Evolutionary conservation across 1,140 invertebrate species (phyloP).

Genomic region (Lepidurus arcticus): DNA sequence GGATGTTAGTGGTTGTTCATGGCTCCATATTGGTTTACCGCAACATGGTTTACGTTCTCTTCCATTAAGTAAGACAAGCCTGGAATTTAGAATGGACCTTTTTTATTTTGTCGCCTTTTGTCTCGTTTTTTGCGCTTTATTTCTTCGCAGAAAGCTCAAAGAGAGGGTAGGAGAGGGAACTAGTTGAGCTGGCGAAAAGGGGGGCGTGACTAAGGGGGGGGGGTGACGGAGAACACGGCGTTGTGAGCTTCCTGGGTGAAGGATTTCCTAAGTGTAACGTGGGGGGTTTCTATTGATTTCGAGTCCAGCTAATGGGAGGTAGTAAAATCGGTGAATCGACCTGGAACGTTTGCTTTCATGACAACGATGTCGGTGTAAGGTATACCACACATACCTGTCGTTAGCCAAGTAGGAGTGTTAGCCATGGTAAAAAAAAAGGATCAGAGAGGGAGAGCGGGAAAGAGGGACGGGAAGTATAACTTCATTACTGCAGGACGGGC

Average conservation of each 20-base stretch:
- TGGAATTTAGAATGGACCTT: too few species aligned
- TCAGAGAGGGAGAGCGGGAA: neutral
- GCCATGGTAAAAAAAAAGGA: neutral
- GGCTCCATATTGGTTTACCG: too few species aligned
- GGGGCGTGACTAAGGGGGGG: neutral
- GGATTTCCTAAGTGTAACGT: neutral
- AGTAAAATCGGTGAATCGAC: neutral
- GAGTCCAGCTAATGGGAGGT: neutral
- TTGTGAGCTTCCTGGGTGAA: neutral
- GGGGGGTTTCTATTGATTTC: neutral
- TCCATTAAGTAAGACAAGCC: too few species aligned
- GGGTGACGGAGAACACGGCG: neutral
- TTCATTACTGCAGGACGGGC: too few species aligned
- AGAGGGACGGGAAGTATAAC: too few species aligned
- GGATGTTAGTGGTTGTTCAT: neutral
- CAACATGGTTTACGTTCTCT: too few species aligned
- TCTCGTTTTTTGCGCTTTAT: too few species aligned
- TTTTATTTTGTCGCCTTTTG: too few species aligned
- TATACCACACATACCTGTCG: neutral
- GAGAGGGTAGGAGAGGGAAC: too few species aligned
- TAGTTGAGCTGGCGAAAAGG: too few species aligned
- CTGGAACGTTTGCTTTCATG: slow-evolving; percentile 5
- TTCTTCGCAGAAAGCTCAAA: too few species aligned
- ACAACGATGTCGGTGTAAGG: neutral
- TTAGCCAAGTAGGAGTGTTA: neutral